Base-by-base conservation (phyloP, 1,140 invertebrate genomes). In the Drosophila arizonae region DNA sequence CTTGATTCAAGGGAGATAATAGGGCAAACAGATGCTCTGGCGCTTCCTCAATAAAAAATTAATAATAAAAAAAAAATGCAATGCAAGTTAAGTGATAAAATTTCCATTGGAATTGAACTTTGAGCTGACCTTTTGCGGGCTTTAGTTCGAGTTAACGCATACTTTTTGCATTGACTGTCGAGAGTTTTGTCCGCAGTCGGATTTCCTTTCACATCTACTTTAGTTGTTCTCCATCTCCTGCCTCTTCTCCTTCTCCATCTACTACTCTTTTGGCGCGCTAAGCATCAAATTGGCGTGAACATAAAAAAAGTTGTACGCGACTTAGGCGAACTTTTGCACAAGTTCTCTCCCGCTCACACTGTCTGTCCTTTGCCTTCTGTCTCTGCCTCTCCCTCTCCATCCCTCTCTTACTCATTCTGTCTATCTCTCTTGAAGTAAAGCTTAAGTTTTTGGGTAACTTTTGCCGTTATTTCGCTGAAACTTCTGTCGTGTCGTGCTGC, bases 21-120 rank as follows among this genome's bases (percentile, higher is more conserved):
- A 17, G 17, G 17, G 17, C 17, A 17, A 17, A 17, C 0, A 0
- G 17, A 17, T 17, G 17, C 17, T 17, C 17, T 17, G 17, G 89
- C 90, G 89, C 89, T 89, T 90, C 89, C 90, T 89, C n/a, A n/a
- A n/a, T n/a, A n/a, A n/a, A n/a, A n/a, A n/a, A 89, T 90, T 90
- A 89, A 85, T 75, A 74, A 73, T 71, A 75, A 26, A 26, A 33
- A 33, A 33, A 33, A 33, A 33, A 33, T n/a, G n/a, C 41, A 36
- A 46, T 43, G 56, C 24, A 41, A 41, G 41, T 71, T 64, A 26
- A 10, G 24, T 26, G 67, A 57, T 33, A 28, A 45, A 52, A 41
- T 11, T 58, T 46, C 50, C 45, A 68, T 68, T 79, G 48, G 57
- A 67, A 84, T 79, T 79, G 76, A 74, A 85, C 79, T 80, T 77